Evolutionary conservation across 2,888 invertebrate genomes (phyloP).

Genomic region (Drosophila atripex): DNA sequence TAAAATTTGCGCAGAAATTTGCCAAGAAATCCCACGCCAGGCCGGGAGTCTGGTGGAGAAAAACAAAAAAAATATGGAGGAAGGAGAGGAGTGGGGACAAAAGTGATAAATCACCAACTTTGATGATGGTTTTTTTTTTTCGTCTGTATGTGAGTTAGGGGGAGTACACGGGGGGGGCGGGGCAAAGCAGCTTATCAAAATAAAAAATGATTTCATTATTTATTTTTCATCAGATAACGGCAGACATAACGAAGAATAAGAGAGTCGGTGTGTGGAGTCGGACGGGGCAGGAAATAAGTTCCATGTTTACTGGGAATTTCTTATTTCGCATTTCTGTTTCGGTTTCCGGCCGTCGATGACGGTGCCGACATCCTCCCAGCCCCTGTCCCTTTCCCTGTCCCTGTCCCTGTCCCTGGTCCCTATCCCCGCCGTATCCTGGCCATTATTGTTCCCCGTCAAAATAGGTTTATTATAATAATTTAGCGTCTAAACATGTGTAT

Average conservation of each 20-base stretch:
- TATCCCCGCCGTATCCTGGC: not conserved
- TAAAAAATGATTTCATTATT: conserved; percentile 79
- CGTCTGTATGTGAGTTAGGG: conserved; percentile 10
- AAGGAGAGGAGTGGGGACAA: conserved; percentile 25
- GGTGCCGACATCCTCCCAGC: not conserved
- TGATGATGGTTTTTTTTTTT: conserved; percentile 65
- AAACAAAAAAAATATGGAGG: conserved; percentile 12
- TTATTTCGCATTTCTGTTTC: conserved; percentile 52
- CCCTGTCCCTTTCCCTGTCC: not conserved
- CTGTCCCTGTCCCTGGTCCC: no score
- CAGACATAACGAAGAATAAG: conserved; percentile 32
- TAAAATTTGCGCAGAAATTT: conserved; percentile 63
- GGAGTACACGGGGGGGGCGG: conserved; percentile 13
- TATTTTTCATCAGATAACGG: conserved; percentile 76
- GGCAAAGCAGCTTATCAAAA: conserved; percentile 78
- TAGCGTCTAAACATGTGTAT: conserved; percentile 71
- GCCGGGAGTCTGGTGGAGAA: conserved; percentile 10
- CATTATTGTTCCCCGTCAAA: conserved; percentile 37
- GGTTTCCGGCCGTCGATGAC: conserved; percentile 60
- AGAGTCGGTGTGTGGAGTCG: not conserved
- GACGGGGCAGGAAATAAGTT: conserved; percentile 14
- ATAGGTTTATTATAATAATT: conserved; percentile 77
- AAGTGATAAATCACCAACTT: conserved; percentile 76
- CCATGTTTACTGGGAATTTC: conserved; percentile 29
- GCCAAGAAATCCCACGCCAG: conserved; percentile 23